Base-by-base conservation (phyloP, 2,888 invertebrate genomes). In the Ochropacha duplaris region DNA sequence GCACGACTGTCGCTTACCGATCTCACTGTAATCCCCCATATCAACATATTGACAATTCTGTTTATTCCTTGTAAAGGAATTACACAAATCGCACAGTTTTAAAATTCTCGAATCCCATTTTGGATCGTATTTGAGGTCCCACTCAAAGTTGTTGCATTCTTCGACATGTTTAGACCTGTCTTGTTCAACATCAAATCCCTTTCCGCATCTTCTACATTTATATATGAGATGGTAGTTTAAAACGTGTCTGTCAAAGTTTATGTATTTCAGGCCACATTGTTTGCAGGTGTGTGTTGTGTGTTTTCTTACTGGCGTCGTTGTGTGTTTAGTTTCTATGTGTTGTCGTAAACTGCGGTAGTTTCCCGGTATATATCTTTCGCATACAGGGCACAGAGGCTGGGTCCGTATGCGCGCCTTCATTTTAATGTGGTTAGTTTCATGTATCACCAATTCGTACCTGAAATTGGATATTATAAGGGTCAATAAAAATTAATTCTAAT, bases 391-490 rank as follows among this genome's bases (percentile, higher is more conserved):
- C 0, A 78, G 39, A 0, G 59, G 58, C 2, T 58, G 44, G 4
- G 12, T 12, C 11, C 44, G 68, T 1, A 36, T 16, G 0, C 58
- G 54, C 2, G 19, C 44, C 14, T 65, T 64, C 1, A 74, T 39
- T 5, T 1, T 34, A 2, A 83, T 61, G n/a, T 85, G 85, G 0
- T 31, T n/a, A 0, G 68, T 50, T 36, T 85, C 79, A 19, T 86
- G 86, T 2, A 70, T 56, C 11, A 83, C 72, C 0, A 74, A 57
- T 0, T 72, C 60, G 22, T 71, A 81, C 52, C 85, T 86, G 83
- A 1, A 77, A 80, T 24, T 16, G 49, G 54, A n/a, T n/a, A n/a
- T n/a, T n/a, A n/a, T n/a, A n/a, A n/a, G n/a, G n/a, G n/a, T n/a
- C n/a, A n/a, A n/a, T n/a, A n/a, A n/a, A n/a, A n/a, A n/a, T n/a